phyloP scores from a whole-genome alignment of 2,113 vertebrate species.

The Peromyscus leucopus region DNA sequence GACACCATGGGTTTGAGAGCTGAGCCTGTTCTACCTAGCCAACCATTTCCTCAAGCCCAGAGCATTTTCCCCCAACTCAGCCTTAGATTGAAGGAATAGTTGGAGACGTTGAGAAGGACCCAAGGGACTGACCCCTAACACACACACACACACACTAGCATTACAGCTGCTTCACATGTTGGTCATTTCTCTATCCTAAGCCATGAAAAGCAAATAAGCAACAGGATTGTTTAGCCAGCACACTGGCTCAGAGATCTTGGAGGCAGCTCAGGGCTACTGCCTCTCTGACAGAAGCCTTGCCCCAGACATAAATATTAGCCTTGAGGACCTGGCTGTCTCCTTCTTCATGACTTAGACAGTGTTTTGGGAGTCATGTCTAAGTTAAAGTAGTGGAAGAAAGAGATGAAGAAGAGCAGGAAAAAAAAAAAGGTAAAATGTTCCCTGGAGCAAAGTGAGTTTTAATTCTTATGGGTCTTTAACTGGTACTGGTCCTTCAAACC shows the following conservation, averaged over 20 bases:
- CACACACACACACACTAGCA: background rate
- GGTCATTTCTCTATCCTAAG: conserved; percentile 78
- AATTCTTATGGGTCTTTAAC: conserved; percentile 53
- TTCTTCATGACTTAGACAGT: conserved; percentile 85
- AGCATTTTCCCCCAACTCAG: background rate
- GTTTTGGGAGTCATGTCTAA: conserved; percentile 84
- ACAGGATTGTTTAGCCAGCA: conserved; percentile 84
- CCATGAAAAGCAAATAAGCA: conserved; percentile 86
- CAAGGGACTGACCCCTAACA: conserved; percentile 24
- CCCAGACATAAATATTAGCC: conserved; percentile 90
- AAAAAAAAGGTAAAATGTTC: conserved; percentile 79
- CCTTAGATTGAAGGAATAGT: background rate
- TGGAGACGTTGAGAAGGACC: conserved; percentile 59
- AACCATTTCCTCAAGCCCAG: conserved; percentile 7
- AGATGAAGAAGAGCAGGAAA: conserved; percentile 68
- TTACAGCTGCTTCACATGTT: conserved; percentile 36
- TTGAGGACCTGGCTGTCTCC: conserved; percentile 85
- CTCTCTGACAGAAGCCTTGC: conserved; percentile 84
- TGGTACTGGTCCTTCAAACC: conserved; percentile 40
- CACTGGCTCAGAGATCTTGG: conserved; percentile 86
- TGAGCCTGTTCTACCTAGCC: background rate
- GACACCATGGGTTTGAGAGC: conserved; percentile 68
- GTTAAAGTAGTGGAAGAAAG: conserved; percentile 85
- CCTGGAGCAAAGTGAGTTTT: conserved; percentile 83
- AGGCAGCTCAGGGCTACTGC: conserved; percentile 86